phyloP scores from a whole-genome alignment of 2,113 vertebrate species.

The Pungitius pungitius region DNA sequence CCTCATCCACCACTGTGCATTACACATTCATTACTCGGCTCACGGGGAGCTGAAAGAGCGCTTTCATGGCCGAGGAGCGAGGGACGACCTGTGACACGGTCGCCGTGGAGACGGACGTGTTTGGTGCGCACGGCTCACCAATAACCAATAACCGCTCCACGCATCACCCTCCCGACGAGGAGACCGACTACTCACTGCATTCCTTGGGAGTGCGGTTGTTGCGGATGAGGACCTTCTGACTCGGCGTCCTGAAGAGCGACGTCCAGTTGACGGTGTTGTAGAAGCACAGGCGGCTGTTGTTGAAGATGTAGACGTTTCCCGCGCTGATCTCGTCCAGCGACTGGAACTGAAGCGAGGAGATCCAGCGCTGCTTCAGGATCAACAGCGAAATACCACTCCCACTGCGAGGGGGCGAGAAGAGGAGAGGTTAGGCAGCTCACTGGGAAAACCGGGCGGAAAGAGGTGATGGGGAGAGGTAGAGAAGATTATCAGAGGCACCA shows the following conservation, averaged over 20 bases:
- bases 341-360: conserved; percentile 93
- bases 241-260: conserved; percentile 89
- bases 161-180: no score
- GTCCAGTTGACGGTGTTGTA: conserved; percentile 99
- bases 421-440: not conserved
- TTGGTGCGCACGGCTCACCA: no score
- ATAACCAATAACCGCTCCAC: no score
- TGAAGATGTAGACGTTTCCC: conserved; percentile 96
- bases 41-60: conserved; percentile 32
- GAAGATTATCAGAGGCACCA: not conserved
- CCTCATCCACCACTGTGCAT: conserved; percentile 31
- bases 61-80: conserved; percentile 28
- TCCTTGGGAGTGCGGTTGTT: conserved; percentile 90
- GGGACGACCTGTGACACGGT: conserved; percentile 4
- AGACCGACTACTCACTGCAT: conserved; percentile 95
- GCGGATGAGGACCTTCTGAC: conserved; percentile 90
- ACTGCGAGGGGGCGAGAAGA: conserved; percentile 39
- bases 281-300: conserved; percentile 96
- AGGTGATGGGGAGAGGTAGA: not conserved
- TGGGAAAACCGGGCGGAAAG: not conserved
- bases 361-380: conserved; percentile 95
- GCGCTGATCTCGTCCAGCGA: conserved; percentile 96
- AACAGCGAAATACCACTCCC: conserved; percentile 92
- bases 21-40: conserved; percentile 32
- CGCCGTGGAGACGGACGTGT: conserved; percentile 43